Percentiles rank a stretch among this genome's conserved stretches.
Evolutionary conservation across 2,113 vertebrate species (phyloP).

Genomic region (Scartelaos histophorus): DNA sequence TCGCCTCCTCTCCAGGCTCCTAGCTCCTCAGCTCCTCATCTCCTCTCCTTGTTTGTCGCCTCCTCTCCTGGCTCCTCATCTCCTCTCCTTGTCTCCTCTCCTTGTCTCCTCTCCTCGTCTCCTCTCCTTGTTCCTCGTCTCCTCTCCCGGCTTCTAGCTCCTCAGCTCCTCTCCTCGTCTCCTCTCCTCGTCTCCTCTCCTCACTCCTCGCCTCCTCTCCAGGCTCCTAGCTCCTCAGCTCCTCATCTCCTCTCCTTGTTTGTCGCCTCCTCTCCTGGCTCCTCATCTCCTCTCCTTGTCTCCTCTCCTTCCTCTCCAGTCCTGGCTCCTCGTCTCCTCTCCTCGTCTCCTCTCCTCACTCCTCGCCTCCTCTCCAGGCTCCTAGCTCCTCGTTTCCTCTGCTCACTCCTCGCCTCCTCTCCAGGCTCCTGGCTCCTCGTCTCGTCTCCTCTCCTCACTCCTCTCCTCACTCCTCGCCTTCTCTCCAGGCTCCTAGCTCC

Average conservation of each 20-base stretch:
- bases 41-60: no score
- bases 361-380: background rate
- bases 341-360: background rate
- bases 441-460: background rate
- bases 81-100: slow-evolving; percentile 45
- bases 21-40: no score
- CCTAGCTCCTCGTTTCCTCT: background rate
- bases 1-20: no score
- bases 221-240: background rate
- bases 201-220: no score
- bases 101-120: background rate
- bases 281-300: no score
- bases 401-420: background rate
- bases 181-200: no score
- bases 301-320: background rate
- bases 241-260: no score
- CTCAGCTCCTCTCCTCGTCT: no score
- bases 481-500: background rate
- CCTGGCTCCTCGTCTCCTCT: background rate
- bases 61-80: slow-evolving; percentile 10
- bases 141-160: no score
- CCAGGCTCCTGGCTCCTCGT: no score
- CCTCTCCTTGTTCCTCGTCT: no score
- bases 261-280: background rate
- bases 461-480: background rate